Evolutionary conservation across 1,140 invertebrate species (phyloP).

Genomic region (Pseudomyrmex flavicornis): DNA sequence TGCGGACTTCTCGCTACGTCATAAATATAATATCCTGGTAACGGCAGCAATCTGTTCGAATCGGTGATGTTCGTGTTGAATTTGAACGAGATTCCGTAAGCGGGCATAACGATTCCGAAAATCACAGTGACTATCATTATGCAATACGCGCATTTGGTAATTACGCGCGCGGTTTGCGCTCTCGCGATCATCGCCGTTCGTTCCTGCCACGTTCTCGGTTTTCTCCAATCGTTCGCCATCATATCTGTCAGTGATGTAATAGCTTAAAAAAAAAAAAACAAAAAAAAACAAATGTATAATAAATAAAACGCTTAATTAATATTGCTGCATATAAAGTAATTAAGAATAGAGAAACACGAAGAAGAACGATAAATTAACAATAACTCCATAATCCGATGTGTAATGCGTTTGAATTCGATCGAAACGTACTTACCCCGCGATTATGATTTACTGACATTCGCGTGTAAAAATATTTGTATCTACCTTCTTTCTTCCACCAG

Average conservation of each 20-base stretch:
- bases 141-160: constrained; percentile 5
- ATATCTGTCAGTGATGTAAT: neutral
- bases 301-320: neutral
- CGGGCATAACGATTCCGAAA: neutral
- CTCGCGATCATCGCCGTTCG: constrained; percentile 4
- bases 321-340: too few relatives aligned
- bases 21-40: constrained; percentile 9
- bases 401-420: too few relatives aligned
- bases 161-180: neutral
- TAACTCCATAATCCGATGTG: too few relatives aligned
- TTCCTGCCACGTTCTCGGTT: neutral
- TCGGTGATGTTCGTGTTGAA: neutral
- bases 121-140: neutral
- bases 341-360: too few relatives aligned
- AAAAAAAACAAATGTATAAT: constrained; percentile 23
- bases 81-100: constrained; percentile 3
- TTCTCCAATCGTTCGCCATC: constrained; percentile 19
- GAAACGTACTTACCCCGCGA: too few relatives aligned
- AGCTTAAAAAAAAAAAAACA: neutral
- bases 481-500: constrained; percentile 48
- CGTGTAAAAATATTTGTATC: neutral
- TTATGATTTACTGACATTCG: neutral
- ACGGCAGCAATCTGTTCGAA: neutral
- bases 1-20: neutral
- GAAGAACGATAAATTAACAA: too few relatives aligned